Conservation (phyloP, 1,140 invertebrate species). For the Ceratina japonica region DNA sequence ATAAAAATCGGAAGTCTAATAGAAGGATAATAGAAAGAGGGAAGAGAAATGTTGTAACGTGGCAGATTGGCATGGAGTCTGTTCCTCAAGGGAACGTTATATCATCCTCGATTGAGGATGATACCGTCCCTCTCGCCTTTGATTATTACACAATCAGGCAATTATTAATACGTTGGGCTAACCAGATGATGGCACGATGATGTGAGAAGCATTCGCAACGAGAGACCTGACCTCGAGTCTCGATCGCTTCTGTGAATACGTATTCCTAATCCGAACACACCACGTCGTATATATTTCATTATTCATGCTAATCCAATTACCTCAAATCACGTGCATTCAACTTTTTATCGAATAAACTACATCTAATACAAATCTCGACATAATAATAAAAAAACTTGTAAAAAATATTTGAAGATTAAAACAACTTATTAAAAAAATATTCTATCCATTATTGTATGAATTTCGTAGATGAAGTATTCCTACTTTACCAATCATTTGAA, state of each 20-base stretch:
- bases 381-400: too few species aligned
- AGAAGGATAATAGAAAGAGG: neutral
- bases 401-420: too few species aligned
- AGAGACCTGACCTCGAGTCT: neutral
- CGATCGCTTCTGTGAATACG: neutral
- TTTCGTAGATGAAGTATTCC: neutral
- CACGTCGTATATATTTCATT: too few species aligned
- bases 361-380: too few species aligned
- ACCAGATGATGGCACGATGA: conserved; percentile 37
- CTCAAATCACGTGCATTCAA: too few species aligned
- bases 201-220: conserved; percentile 26
- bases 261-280: too few species aligned
- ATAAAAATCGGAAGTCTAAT: neutral
- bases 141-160: conserved; percentile 45
- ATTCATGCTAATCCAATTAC: too few species aligned
- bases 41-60: neutral
- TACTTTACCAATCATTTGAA: too few species aligned
- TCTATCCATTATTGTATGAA: too few species aligned
- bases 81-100: conserved; percentile 16
- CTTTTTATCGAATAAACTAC: too few species aligned
- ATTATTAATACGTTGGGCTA: conserved; percentile 37
- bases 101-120: conserved; percentile 21
- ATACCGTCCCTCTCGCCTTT: conserved; percentile 22
- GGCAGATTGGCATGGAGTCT: conserved; percentile 4
- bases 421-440: too few species aligned